Evolutionary conservation across 2,113 vertebrate species (phyloP).

Genomic region (Cavia aperea): DNA sequence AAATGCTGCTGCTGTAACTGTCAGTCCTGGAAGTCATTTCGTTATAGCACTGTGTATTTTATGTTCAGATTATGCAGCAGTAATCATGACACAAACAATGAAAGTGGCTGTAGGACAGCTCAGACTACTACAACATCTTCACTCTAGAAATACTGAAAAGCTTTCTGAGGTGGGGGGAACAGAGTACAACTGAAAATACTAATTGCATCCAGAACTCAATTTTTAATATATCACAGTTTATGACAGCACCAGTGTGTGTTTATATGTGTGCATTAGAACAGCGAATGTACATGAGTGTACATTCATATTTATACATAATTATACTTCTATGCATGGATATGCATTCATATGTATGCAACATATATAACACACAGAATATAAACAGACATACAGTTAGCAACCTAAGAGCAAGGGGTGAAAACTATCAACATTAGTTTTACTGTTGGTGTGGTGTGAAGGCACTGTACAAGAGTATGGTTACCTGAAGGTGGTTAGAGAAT

Average conservation of each 20-base stretch:
- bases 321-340: neutral
- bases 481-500: neutral
- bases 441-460: neutral
- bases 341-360: neutral
- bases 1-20: constrained; percentile 79
- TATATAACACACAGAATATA: neutral
- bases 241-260: constrained; percentile 48
- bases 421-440: neutral
- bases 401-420: neutral
- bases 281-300: neutral
- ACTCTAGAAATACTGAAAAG: constrained; percentile 56
- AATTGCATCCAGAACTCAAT: constrained; percentile 56
- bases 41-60: constrained; percentile 77
- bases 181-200: constrained; percentile 44
- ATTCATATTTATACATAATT: neutral
- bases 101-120: constrained; percentile 69
- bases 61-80: constrained; percentile 80
- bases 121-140: constrained; percentile 68
- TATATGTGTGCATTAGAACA: constrained; percentile 28
- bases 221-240: constrained; percentile 56
- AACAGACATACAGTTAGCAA: neutral
- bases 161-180: constrained; percentile 52
- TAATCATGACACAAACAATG: constrained; percentile 78
- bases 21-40: constrained; percentile 79
- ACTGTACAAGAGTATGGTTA: neutral